These are phyloP conservation scores for Gulo gulo DNA, from an alignment of 2,113 vertebrate species.

Conservation along the genomic window DNA sequence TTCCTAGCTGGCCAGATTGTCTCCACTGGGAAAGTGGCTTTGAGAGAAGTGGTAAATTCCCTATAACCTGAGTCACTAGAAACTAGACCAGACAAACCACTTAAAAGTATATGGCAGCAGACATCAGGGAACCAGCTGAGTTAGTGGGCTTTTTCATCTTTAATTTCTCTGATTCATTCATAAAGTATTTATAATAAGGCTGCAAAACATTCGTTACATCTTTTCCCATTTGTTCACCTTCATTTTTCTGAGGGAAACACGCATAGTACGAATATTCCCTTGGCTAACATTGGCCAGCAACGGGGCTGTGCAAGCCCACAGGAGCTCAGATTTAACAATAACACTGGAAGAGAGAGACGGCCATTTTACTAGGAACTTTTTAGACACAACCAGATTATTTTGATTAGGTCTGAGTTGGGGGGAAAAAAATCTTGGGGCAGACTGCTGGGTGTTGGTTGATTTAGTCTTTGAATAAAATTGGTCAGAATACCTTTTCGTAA, in stretches of 20 bases:
- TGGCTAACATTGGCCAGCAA: not conserved
- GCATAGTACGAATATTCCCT: not conserved
- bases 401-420: slow-evolving; percentile 14
- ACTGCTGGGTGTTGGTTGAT: not conserved
- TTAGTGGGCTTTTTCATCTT: not conserved
- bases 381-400: slow-evolving; percentile 12
- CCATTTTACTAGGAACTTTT: slow-evolving; percentile 1
- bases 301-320: not conserved
- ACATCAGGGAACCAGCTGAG: not conserved
- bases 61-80: not conserved
- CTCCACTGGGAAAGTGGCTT: not conserved
- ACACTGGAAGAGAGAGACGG: not conserved
- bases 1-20: not conserved
- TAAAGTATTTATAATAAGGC: slow-evolving; percentile 9
- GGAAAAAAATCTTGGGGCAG: not conserved
- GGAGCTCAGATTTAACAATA: not conserved
- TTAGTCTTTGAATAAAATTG: slow-evolving; percentile 51
- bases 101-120: not conserved
- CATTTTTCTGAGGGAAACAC: not conserved
- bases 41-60: not conserved
- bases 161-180: slow-evolving; percentile 48
- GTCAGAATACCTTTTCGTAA: slow-evolving; percentile 53
- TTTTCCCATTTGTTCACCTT: not conserved
- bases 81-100: not conserved
- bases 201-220: not conserved